Conservation (phyloP, 2,797 vertebrate species). For the Ptychadena robeensis region DNA sequence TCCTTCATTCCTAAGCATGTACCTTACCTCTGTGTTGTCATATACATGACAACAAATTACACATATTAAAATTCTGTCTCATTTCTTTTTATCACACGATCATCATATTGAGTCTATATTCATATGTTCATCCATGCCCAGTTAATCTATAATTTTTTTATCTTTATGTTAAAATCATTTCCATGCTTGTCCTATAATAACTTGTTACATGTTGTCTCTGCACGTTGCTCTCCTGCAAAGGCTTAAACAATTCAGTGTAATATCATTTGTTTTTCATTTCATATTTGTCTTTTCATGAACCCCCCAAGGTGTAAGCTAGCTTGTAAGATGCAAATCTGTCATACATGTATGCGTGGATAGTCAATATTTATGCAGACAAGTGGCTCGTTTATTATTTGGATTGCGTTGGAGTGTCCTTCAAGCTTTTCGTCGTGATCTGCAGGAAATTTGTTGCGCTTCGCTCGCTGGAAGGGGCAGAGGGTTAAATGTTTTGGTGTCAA, state of each 20-base stretch:
- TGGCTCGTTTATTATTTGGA: slow-evolving; percentile 3
- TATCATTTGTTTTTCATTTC: background rate
- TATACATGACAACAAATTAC: background rate
- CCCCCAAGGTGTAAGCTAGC: background rate
- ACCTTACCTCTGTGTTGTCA: background rate
- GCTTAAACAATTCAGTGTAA: background rate
- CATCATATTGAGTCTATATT: background rate
- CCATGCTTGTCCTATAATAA: background rate
- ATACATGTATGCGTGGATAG: background rate
- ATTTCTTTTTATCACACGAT: background rate
- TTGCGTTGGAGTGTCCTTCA: slow-evolving; percentile 31
- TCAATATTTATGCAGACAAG: background rate
- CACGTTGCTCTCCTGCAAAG: background rate
- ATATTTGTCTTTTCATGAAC: no score
- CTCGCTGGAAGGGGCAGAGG: background rate
- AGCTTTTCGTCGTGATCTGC: background rate
- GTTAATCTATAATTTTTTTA: no score
- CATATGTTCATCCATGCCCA: no score
- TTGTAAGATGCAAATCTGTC: no score
- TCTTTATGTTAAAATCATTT: background rate
- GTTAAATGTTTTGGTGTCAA: background rate
- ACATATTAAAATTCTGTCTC: background rate
- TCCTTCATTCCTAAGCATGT: no score
- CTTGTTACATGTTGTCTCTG: background rate
- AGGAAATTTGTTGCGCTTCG: background rate